Conservation (phyloP, 2,888 invertebrate species). For the Troides oblongomaculatus region DNA sequence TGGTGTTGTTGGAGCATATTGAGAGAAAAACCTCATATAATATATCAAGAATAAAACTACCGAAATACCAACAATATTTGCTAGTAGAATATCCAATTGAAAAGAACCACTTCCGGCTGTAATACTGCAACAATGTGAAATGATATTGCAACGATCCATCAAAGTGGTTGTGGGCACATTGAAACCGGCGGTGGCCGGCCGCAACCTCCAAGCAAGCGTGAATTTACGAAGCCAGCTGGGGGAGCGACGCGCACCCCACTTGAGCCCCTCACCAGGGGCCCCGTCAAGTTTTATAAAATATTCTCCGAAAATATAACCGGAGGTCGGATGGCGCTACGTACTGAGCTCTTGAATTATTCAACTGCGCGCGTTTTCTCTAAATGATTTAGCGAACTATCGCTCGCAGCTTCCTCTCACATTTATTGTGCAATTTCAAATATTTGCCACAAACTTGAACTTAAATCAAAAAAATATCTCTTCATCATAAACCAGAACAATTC, state of each 20-base stretch:
- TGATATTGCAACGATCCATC: constrained; percentile 13
- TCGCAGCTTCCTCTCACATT: too few species aligned
- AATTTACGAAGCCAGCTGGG: constrained; percentile 20
- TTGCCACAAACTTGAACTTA: too few species aligned
- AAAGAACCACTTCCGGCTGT: neutral
- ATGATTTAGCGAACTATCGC: neutral
- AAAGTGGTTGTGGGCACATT: constrained; percentile 17
- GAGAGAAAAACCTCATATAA: too few species aligned
- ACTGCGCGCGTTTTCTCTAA: constrained; percentile 13
- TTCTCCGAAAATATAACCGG: constrained; percentile 24
- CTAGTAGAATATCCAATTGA: constrained; percentile 1
- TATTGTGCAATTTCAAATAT: too few species aligned
- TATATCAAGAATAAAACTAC: neutral
- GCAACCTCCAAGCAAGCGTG: constrained; percentile 17
- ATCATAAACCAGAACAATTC: too few species aligned
- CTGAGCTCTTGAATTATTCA: constrained; percentile 23
- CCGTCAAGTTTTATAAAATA: constrained; percentile 27
- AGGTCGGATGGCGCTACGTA: constrained; percentile 11
- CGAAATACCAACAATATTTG: neutral
- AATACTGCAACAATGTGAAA: constrained; percentile 13
- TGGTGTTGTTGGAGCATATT: too few species aligned
- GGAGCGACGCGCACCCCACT: constrained; percentile 7
- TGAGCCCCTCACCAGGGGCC: neutral
- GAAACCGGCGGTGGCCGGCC: constrained; percentile 4
- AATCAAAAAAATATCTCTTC: too few species aligned